Evolutionary conservation across 1,140 invertebrate species (phyloP).

Genomic region (Apis mellifera): DNA sequence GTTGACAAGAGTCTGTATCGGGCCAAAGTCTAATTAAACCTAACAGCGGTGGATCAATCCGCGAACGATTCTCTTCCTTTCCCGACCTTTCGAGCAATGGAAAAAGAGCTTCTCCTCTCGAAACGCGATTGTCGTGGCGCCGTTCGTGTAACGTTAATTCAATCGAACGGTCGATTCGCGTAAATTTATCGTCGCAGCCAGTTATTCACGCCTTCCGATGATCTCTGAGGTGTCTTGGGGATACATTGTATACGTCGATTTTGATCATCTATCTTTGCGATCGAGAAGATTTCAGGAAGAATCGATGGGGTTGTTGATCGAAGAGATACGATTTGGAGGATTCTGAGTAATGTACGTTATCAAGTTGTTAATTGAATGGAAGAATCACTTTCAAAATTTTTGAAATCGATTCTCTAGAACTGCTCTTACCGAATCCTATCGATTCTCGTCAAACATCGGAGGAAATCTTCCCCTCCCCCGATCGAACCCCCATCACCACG

Average conservation of each 20-base stretch:
- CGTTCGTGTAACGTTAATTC: conserved; percentile 63
- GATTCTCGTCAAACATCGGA: neutral
- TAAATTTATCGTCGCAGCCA: conserved; percentile 48
- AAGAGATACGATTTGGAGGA: no score
- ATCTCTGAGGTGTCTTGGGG: neutral
- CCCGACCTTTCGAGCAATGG: neutral
- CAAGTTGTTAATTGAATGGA: no score
- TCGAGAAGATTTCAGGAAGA: no score
- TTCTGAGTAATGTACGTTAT: no score
- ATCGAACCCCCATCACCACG: no score
- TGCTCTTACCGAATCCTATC: no score
- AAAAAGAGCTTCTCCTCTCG: conserved; percentile 50
- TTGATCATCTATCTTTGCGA: no score
- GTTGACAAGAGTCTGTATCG: conserved; percentile 58
- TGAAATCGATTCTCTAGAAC: no score
- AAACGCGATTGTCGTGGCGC: conserved; percentile 43
- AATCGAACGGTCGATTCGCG: conserved; percentile 57
- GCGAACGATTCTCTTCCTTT: conserved; percentile 1
- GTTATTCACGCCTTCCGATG: neutral
- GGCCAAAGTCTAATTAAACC: conserved; percentile 61
- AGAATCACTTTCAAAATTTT: no score
- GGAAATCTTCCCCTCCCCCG: neutral
- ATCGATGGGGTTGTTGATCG: no score
- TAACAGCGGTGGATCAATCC: conserved; percentile 18
- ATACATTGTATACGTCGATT: no score